Evolutionary conservation across 2,113 vertebrate genomes (phyloP), one percentile per base, ranked within the genome.

Genomic region (Paramisgurnus dabryanus): DNA sequence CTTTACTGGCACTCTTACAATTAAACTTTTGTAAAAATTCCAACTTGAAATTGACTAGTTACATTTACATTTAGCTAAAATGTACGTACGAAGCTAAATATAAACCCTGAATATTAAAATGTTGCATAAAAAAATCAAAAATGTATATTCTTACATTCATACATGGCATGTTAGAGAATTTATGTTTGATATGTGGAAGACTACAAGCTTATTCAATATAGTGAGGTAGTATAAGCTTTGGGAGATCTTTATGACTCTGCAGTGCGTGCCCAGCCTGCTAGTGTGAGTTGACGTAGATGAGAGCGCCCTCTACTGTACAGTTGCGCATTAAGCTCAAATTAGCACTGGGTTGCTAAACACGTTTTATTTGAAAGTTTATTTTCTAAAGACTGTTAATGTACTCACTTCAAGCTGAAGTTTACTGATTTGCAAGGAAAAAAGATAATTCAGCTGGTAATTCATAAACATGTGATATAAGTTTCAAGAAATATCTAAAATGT

Each of bases 291-390:
- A 65, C 64, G 85, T 68, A 89, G 88, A 43, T 79, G 79, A 85
- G 85, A 90, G 91, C 91, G 92, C 92, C 93, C 92, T 92, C 93
- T 93, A 83, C 89, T 82, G 93, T 80, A 49, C 57, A 76, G 40
- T 15, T 2, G n/a, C 41, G 22, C 73, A 58, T 69, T 55, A 50
- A 34, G n/a, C 67, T 39, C 27, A 10, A 13, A 65, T 15, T 27
- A 65, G 22, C 58, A 27, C 2, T 18, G 58, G 5, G 27, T 34
- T 34, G 27, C 49, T 13, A 53, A 13, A 53, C 17, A 18, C 5
- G 27, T 34, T 34, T 34, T 34, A 34, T 34, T 34, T 34, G 27
- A 34, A 34, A 34, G 27, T 34, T 34, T 34, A 1, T 34, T 34
- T 34, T 3, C 27, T 49, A 49, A 49, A 49, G 11, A 49, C 11